Evolutionary conservation across 2,888 invertebrate species (phyloP).

Genomic region (Rhagium mordax): DNA sequence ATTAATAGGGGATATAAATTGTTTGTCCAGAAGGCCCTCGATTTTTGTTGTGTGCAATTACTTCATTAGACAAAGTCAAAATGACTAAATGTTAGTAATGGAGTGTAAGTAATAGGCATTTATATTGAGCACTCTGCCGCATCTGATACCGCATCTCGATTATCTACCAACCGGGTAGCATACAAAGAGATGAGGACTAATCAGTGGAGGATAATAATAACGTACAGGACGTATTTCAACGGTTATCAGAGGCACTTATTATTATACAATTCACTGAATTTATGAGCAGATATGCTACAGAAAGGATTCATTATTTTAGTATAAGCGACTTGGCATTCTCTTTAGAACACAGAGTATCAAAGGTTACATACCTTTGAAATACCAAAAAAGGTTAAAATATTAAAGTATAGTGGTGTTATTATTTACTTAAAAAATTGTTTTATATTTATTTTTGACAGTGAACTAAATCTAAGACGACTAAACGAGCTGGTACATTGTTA

Average conservation of each 20-base stretch:
- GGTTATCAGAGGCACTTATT: constrained; percentile 16
- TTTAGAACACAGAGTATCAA: no score
- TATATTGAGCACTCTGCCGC: constrained; percentile 25
- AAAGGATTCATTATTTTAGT: not conserved
- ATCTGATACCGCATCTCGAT: constrained; percentile 33
- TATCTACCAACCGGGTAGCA: constrained; percentile 20
- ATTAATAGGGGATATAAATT: not conserved
- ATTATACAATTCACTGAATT: constrained; percentile 17
- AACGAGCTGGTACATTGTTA: no score
- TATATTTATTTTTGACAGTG: no score
- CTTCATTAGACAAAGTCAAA: constrained; percentile 16
- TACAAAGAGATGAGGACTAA: constrained; percentile 29
- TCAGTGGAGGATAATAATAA: constrained; percentile 21
- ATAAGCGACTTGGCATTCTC: not conserved
- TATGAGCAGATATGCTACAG: not conserved
- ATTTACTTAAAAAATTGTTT: no score
- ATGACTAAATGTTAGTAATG: constrained; percentile 29
- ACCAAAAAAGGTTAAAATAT: no score
- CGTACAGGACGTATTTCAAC: constrained; percentile 17
- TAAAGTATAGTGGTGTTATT: no score
- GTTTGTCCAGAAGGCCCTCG: not conserved
- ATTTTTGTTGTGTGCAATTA: constrained; percentile 2
- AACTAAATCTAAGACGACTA: no score
- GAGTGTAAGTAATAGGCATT: constrained; percentile 33
- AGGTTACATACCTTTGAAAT: no score